Base-by-base conservation (phyloP, 2,888 invertebrate species). In the Amblyjoppa fuscipennis region DNA sequence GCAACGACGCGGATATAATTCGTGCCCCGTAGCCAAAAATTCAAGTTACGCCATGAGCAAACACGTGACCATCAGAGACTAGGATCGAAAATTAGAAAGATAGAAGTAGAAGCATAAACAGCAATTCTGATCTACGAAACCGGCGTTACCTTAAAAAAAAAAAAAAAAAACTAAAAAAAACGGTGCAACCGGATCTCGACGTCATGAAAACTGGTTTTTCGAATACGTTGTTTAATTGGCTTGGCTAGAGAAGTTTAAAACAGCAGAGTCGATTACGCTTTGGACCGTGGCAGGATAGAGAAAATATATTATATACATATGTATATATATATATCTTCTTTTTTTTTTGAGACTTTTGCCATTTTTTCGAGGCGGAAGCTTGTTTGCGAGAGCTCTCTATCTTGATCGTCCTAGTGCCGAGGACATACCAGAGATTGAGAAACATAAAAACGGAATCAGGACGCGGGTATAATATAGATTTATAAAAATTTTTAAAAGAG, bases 141-240 rank as follows among this genome's bases (percentile, higher is more conserved):
- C n/a, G 34, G 64, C n/a, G 7, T 34, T 9, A 69, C 13, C 16
- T 3, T 1, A 49, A 49, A 49, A 49, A 16, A 45, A 49, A 16
- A 11, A 16, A 11, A 41, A 5, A 45, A 34, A 41, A 28, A 77
- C n/a, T n/a, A n/a, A n/a, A n/a, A n/a, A n/a, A 59, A 77, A 38
- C n/a, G 38, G 45, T 31, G 56, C n/a, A 78, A 59, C 78, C 59
- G 78, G 78, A 78, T 78, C 49, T 78, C 13, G 4, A 56, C 16
- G 34, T 61, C 53, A 59, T 49, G 49, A 34, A 78, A 78, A 78
- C 78, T 59, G 70, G 78, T 78, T 78, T 70, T 45, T 49, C 70
- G 70, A 78, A 70, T 77, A 77, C 69, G 41, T 28, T 16, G 53
- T 69, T 77, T 68, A 69, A 77, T 77, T 69, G 69, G 56, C 53